Conservation (phyloP, 2,888 invertebrate genomes). For the Pyrochroa serraticornis region DNA sequence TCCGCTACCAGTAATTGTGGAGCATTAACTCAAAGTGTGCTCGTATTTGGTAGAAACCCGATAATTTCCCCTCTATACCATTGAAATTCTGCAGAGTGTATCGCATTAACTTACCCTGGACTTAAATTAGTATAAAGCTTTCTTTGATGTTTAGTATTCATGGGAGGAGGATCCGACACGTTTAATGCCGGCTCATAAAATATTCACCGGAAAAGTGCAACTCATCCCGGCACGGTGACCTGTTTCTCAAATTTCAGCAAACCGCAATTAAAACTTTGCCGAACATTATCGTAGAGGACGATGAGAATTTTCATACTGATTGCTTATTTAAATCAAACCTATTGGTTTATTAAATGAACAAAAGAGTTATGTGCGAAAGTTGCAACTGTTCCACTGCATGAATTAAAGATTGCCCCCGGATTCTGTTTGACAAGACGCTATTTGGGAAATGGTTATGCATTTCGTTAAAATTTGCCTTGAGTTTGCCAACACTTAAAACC, state of each 20-base stretch:
- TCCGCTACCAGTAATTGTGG: too few relatives aligned
- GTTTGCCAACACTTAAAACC: too few relatives aligned
- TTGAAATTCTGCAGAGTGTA: constrained; percentile 18
- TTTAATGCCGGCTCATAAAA: constrained; percentile 23
- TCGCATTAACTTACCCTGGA: constrained; percentile 14
- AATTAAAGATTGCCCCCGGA: too few relatives aligned
- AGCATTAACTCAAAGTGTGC: too few relatives aligned
- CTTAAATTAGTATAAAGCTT: constrained; percentile 25
- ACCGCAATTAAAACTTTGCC: background rate
- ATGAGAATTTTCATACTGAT: constrained; percentile 12
- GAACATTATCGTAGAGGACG: background rate
- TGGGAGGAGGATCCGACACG: constrained; percentile 19
- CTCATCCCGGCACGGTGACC: constrained; percentile 7
- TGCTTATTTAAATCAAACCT: constrained; percentile 11
- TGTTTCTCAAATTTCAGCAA: constrained; percentile 7
- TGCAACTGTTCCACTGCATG: too few relatives aligned
- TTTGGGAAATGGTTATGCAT: too few relatives aligned
- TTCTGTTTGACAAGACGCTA: too few relatives aligned
- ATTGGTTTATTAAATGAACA: background rate
- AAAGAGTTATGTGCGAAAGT: background rate
- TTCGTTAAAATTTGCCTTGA: too few relatives aligned
- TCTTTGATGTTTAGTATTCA: constrained; percentile 25
- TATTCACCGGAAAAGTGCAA: constrained; percentile 18
- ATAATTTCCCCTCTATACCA: background rate
- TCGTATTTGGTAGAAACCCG: too few relatives aligned